Percentiles rank a stretch among this genome's conserved stretches.
phyloP scores from a whole-genome alignment of 2,888 invertebrate genomes.

The Deilephila elpenor region DNA sequence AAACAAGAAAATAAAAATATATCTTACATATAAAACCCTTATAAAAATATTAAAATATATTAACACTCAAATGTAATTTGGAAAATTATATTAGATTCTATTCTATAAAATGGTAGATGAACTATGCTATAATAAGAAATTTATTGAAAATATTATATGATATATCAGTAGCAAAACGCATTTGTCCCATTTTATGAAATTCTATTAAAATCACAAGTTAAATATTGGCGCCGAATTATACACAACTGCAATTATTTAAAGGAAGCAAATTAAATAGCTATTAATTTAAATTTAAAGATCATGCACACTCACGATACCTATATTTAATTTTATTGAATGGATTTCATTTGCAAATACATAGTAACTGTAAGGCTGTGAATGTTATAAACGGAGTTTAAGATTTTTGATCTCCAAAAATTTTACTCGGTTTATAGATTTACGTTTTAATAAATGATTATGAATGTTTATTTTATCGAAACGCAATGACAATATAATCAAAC shows the following conservation, averaged over 20 bases:
- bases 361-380: constrained; percentile 16
- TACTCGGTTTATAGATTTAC: neutral
- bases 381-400: neutral
- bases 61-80: constrained; percentile 20
- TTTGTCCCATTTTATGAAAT: neutral
- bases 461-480: constrained; percentile 46
- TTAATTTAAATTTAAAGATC: neutral
- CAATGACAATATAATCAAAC: constrained; percentile 66
- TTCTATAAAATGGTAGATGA: constrained; percentile 15
- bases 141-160: neutral
- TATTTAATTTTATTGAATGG: neutral
- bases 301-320: neutral
- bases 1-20: constrained; percentile 42
- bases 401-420: neutral
- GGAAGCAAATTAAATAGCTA: neutral
- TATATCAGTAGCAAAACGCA: neutral
- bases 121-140: constrained; percentile 3
- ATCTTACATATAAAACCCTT: constrained; percentile 32
- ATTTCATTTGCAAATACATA: neutral
- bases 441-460: neutral
- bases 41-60: constrained; percentile 32
- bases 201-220: neutral
- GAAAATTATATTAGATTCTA: constrained; percentile 24
- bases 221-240: neutral
- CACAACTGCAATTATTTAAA: neutral